These are phyloP conservation scores for Harpegnathos saltator DNA, from an alignment of 1,140 invertebrate species.

Conservation along the genomic window DNA sequence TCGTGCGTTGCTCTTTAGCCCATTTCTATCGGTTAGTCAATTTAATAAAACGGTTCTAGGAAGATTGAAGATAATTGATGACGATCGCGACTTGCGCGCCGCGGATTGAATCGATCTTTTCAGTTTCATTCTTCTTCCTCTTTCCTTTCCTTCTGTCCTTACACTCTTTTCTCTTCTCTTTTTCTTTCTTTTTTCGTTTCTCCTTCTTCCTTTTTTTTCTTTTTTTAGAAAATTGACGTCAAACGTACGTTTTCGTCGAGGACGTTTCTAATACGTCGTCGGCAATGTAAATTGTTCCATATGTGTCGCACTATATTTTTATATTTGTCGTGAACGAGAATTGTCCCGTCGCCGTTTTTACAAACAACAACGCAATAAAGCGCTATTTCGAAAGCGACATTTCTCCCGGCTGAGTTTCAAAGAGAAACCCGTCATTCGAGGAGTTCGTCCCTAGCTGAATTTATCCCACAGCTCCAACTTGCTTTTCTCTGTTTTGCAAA, in stretches of 20 bases:
- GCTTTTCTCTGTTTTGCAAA: not conserved
- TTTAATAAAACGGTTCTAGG: slow-evolving; percentile 24
- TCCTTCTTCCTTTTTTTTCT: slow-evolving; percentile 8
- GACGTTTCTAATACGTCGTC: slow-evolving; percentile 22
- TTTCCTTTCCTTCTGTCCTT: too few species aligned
- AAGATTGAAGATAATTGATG: slow-evolving; percentile 50
- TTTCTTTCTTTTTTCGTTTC: not conserved
- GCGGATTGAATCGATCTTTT: slow-evolving; percentile 34
- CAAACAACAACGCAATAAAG: slow-evolving; percentile 27
- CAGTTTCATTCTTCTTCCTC: not conserved
- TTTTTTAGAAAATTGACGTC: slow-evolving; percentile 68
- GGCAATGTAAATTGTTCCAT: not conserved
- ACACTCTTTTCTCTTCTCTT: slow-evolving; percentile 47
- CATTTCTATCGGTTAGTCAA: slow-evolving; percentile 1
- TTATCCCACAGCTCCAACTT: not conserved
- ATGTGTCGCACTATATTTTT: slow-evolving; percentile 15
- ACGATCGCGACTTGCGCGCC: not conserved
- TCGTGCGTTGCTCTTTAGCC: not conserved
- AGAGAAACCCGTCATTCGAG: slow-evolving; percentile 7
- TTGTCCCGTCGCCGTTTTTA: not conserved
- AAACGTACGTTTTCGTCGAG: slow-evolving; percentile 42
- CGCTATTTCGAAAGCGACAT: slow-evolving; percentile 39
- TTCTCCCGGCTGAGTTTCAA: not conserved
- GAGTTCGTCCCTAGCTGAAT: slow-evolving; percentile 15
- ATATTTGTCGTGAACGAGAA: slow-evolving; percentile 12